Evolutionary conservation across 2,888 invertebrate species (phyloP).

Genomic region (Aricia artaxerxes): DNA sequence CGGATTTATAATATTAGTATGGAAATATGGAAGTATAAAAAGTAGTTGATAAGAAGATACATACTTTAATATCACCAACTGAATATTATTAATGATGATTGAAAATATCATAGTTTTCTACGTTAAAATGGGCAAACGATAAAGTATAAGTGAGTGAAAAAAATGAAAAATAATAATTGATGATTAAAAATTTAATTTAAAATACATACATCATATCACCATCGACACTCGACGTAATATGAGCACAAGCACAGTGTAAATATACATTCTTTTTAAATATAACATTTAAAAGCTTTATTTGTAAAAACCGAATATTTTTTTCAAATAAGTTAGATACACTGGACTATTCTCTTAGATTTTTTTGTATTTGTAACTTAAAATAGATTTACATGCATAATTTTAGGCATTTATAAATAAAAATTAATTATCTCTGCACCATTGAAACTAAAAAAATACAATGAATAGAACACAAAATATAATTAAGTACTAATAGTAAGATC

Average conservation of each 20-base stretch:
- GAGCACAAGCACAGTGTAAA: conserved; percentile 5
- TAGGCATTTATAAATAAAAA: too few relatives aligned
- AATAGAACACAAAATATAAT: not conserved
- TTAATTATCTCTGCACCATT: not conserved
- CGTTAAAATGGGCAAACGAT: too few relatives aligned
- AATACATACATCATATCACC: conserved; percentile 2
- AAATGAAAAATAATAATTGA: not conserved
- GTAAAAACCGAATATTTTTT: not conserved
- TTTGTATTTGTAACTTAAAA: not conserved
- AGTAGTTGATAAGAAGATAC: too few relatives aligned
- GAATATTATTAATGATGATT: too few relatives aligned
- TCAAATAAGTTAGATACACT: not conserved
- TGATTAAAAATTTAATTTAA: conserved; percentile 21
- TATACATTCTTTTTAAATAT: not conserved
- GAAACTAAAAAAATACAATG: not conserved
- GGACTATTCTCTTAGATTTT: not conserved
- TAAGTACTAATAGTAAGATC: conserved; percentile 9
- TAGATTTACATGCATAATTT: not conserved
- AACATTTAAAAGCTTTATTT: not conserved
- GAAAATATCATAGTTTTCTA: too few relatives aligned
- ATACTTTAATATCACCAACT: too few relatives aligned
- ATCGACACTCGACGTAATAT: conserved; percentile 6
- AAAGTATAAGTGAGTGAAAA: too few relatives aligned
- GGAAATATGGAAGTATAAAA: too few relatives aligned
- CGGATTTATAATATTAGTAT: too few relatives aligned